Conservation (phyloP, 2,797 vertebrate genomes). For the Neosilurus hyrtlii region DNA sequence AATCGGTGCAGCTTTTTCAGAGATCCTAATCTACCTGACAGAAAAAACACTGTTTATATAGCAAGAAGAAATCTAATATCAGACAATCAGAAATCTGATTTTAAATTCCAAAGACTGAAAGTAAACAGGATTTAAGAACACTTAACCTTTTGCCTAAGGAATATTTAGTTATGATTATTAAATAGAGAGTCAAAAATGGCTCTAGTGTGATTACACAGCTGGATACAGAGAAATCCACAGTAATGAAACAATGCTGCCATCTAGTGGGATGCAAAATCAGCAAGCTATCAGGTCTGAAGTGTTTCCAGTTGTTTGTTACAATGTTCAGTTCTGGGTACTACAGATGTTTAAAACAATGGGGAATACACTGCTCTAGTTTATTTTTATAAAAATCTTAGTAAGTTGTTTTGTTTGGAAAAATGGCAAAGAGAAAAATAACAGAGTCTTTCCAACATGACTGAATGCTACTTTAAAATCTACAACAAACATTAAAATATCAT, state of each 20-base stretch:
- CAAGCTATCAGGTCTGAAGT: neutral
- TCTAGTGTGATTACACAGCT: conserved; percentile 40
- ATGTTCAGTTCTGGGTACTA: neutral
- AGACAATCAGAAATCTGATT: conserved; percentile 44
- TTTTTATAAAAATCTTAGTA: neutral
- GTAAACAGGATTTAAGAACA: conserved; percentile 46
- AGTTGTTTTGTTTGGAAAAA: neutral
- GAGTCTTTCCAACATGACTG: neutral
- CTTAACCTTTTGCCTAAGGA: conserved; percentile 53
- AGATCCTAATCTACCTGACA: conserved; percentile 83
- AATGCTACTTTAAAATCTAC: neutral
- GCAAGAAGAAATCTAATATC: conserved; percentile 32
- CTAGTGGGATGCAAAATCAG: conserved; percentile 59
- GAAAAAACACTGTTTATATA: conserved; percentile 44
- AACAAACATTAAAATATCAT: neutral
- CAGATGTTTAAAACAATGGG: no score
- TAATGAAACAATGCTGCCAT: conserved; percentile 60
- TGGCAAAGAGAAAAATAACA: no score
- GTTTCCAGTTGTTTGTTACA: neutral
- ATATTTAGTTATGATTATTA: conserved; percentile 63
- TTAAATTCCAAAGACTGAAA: conserved; percentile 19
- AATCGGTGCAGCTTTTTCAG: conserved; percentile 81
- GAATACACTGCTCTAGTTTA: neutral
- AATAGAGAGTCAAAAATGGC: conserved; percentile 45
- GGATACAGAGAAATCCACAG: neutral